Conservation (phyloP, 2,888 invertebrate genomes). For the Adelphocoris suturalis region DNA sequence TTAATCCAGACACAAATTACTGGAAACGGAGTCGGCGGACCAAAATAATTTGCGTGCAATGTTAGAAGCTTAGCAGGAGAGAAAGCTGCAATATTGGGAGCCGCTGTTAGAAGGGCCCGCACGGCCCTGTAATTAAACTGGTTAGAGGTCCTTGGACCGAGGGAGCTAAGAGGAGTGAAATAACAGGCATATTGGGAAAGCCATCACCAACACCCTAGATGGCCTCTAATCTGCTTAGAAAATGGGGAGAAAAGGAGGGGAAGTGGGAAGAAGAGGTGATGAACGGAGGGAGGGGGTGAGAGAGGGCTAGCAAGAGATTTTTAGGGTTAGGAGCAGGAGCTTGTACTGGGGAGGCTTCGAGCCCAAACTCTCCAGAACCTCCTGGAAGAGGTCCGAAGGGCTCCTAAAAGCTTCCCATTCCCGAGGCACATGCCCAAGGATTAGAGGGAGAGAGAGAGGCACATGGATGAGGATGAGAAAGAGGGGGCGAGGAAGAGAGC, state of each 20-base stretch:
- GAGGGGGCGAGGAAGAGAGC: conserved; percentile 60
- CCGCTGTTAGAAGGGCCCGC: conserved; percentile 48
- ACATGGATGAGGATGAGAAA: conserved; percentile 64
- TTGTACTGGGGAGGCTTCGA: background rate
- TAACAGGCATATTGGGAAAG: conserved; percentile 73
- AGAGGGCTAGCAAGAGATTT: conserved; percentile 51
- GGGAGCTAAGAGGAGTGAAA: conserved; percentile 72
- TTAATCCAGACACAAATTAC: conserved; percentile 43
- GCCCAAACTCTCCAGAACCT: conserved; percentile 38
- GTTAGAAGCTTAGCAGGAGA: conserved; percentile 60
- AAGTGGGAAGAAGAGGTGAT: conserved; percentile 54
- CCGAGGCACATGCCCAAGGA: conserved; percentile 67
- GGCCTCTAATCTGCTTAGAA: conserved; percentile 73
- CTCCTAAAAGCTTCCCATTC: conserved; percentile 46
- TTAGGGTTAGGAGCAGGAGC: conserved; percentile 37
- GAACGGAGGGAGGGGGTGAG: conserved; percentile 14
- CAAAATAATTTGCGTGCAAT: conserved; percentile 68
- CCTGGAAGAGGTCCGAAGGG: conserved; percentile 49
- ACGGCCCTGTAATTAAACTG: conserved; percentile 72
- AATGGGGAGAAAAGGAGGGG: conserved; percentile 46
- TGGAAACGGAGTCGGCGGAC: conserved; percentile 61
- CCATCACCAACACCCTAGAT: conserved; percentile 67
- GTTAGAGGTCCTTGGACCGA: conserved; percentile 66
- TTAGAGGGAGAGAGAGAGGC: conserved; percentile 54
- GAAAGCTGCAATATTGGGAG: conserved; percentile 68